These are phyloP conservation scores for Eupithecia centaureata DNA, from an alignment of 2,888 invertebrate species.

Conservation along the genomic window DNA sequence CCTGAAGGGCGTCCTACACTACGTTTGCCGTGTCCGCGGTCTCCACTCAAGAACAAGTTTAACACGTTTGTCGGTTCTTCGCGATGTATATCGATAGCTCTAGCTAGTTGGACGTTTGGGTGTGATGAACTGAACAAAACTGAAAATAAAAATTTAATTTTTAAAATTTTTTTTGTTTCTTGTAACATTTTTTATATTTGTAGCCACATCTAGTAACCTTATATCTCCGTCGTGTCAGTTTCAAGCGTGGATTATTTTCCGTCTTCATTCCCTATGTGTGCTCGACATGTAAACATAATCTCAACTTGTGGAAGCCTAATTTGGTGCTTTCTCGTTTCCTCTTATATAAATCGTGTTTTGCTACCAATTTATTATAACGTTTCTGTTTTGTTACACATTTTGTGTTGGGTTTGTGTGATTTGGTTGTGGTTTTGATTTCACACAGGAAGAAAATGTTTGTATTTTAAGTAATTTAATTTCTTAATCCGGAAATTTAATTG, in stretches of 20 bases:
- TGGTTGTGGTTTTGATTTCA: neutral
- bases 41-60: no score
- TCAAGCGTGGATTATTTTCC: constrained; percentile 46
- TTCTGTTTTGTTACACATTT: constrained; percentile 1
- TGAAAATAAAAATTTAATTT: no score
- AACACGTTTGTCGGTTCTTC: no score
- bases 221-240: constrained; percentile 18
- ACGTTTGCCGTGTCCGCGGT: no score
- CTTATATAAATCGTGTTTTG: constrained; percentile 9
- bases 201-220: constrained; percentile 26
- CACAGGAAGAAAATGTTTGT: no score
- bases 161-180: no score
- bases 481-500: no score
- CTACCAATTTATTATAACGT: neutral
- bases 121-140: no score
- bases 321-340: constrained; percentile 12
- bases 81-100: no score
- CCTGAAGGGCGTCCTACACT: no score
- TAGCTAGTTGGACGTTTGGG: no score
- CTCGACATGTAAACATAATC: constrained; percentile 21
- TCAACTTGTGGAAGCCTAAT: constrained; percentile 13
- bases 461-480: no score
- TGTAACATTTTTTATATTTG: neutral
- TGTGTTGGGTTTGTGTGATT: neutral
- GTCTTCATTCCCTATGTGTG: constrained; percentile 39